Conservation (phyloP, 2,113 vertebrate genomes). For the Pogonocichla stellata region DNA sequence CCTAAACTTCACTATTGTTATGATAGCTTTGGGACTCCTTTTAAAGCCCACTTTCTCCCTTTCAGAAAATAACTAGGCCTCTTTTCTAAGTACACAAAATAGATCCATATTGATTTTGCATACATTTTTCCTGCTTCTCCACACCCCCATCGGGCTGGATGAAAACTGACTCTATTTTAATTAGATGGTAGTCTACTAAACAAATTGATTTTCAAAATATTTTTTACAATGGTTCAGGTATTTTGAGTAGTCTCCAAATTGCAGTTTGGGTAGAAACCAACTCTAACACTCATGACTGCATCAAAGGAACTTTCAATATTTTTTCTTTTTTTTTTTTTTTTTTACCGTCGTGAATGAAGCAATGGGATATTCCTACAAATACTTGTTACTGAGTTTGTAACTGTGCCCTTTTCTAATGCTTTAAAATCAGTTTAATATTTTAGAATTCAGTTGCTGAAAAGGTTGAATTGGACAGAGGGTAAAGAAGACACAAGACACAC, state of each 20-base stretch:
- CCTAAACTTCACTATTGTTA: background rate
- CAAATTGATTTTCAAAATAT: constrained; percentile 56
- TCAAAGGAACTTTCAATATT: background rate
- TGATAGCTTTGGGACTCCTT: background rate
- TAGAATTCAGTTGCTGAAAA: background rate
- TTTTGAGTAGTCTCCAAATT: constrained; percentile 16
- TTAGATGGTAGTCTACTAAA: constrained; percentile 9
- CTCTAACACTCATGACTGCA: background rate
- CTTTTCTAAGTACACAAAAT: background rate
- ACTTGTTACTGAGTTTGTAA: background rate
- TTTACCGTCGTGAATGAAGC: background rate
- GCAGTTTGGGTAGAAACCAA: background rate
- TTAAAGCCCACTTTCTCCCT: background rate
- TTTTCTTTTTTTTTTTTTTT: too few species aligned
- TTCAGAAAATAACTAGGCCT: background rate
- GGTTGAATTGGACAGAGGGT: background rate
- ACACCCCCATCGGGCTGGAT: background rate
- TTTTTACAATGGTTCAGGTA: constrained; percentile 14
- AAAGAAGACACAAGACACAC: background rate
- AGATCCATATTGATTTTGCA: background rate
- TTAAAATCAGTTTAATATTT: background rate
- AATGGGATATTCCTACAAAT: background rate
- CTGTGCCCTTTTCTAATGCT: background rate
- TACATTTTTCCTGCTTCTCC: background rate
- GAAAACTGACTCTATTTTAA: constrained; percentile 8